Evolutionary conservation across 2,797 vertebrate genomes (phyloP), one percentile per base, ranked within the genome.

Genomic region (Bradypodion pumilum): DNA sequence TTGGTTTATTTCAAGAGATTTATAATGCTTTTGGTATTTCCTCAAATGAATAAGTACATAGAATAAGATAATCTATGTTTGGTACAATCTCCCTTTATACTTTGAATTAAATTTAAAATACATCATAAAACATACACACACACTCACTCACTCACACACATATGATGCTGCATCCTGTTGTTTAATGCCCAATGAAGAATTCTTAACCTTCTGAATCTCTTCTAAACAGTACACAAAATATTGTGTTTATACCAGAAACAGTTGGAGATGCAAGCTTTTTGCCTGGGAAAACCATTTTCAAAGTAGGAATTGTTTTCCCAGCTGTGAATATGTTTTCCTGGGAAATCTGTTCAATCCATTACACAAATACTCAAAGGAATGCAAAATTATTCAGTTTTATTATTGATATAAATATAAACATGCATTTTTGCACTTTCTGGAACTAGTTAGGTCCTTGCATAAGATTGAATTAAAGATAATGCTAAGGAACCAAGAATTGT

Each of bases 231-330:
- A 82, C 88, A 85, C 90, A 84, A 92, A 88, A 91, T 82, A 46
- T 90, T 85, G 78, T 93, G 92, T 95, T 95, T 94, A 94, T 91
- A 87, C 88, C 92, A 88, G 85, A 89, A 93, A 86, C 96, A 96
- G 96, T 94, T 80, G 96, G 96, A 92, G 95, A 93, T 49, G 21
- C 85, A 88, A 94, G 91, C 90, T 86, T 82, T 91, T 94, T 7
- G 95, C 95, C 94, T 96, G 96, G 96, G 96, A 96, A 96, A 96
- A 94, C 80, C 90, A 88, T 94, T 96, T 96, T 96, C 96, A 96
- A 96, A 97, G 96, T 94, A 89, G 90, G 87, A 89, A 93, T 94
- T 97, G 96, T 97, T 97, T 97, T 96, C 93, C 94, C 96, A 97
- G 96, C 96, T 97, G 96, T 89, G 92, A 94, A 90, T 80, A 78